Evolutionary conservation across 1,140 invertebrate species (phyloP).

Genomic region (Dryas iulia): DNA sequence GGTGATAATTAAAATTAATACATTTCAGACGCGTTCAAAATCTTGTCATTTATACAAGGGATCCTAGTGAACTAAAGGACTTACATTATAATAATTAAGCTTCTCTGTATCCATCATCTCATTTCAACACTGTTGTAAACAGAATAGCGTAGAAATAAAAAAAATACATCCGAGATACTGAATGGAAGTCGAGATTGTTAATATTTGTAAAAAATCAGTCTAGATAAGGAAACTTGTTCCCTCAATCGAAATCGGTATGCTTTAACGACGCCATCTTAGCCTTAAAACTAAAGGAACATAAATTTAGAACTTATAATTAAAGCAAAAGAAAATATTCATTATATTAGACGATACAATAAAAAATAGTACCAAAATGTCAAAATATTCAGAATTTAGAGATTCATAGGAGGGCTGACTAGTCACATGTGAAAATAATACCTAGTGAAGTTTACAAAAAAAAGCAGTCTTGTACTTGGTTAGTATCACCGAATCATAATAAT

Average conservation of each 20-base stretch:
- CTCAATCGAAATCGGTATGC: constrained; percentile 50
- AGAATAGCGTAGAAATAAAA: constrained; percentile 25
- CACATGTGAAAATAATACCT: background rate
- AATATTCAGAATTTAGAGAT: constrained; percentile 16
- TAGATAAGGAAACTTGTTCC: constrained; percentile 52
- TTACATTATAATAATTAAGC: constrained; percentile 38
- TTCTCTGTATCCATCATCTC: constrained; percentile 33
- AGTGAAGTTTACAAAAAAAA: background rate
- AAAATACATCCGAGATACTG: constrained; percentile 22
- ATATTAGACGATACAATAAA: background rate
- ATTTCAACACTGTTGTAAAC: constrained; percentile 32
- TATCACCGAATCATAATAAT: constrained; percentile 16
- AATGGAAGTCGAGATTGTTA: constrained; percentile 36
- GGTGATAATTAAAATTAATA: constrained; percentile 72
- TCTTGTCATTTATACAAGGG: constrained; percentile 46
- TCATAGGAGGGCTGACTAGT: constrained; percentile 27
- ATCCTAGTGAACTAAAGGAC: constrained; percentile 35
- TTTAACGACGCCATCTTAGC: constrained; percentile 29
- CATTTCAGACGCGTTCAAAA: constrained; percentile 58
- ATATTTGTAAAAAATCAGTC: constrained; percentile 68
- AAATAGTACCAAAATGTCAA: constrained; percentile 23
- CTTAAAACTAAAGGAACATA: constrained; percentile 63
- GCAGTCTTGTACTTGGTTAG: constrained; percentile 26
- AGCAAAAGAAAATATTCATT: constrained; percentile 30
- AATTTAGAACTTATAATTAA: constrained; percentile 48